Evolutionary conservation across 2,797 vertebrate genomes (phyloP), one percentile per base, ranked within the genome.

Genomic region (Hippoglossus hippoglossus): DNA sequence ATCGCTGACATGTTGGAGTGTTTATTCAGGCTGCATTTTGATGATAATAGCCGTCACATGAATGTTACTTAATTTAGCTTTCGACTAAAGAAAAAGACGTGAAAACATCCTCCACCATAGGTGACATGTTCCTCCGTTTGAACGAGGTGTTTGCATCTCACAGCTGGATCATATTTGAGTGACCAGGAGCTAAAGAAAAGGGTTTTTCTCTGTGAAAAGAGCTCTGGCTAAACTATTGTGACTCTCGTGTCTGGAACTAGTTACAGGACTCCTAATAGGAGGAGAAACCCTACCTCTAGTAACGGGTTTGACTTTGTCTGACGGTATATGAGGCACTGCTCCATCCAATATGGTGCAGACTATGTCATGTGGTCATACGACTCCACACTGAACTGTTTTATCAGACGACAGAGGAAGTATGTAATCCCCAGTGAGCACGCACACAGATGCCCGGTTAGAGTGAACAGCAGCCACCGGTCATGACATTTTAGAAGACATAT

Each of bases 161-260:
- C 68, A 86, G 67, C 69, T 75, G 75, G 69, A 24, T 67, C 53
- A 28, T 31, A 69, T 86, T 67, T 71, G 36, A 71, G 54, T 5
- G 10, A 6, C 24, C 11, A 52, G 10, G 24, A 62, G 34, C 21
- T 75, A 19, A 56, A 75, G 67, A 62, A 21, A 7, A 51, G 28
- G 28, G 1, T 21, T 22, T 50, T 66, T 7, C 73, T 54, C n/a
- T 47, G 41, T 5, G 15, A 50, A 71, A 58, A 21, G 16, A 24
- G 41, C 41, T 77, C 58, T 31, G 67, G 62, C 25, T 55, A 62
- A 81, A 77, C 65, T 81, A 54, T 55, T 73, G 53, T 53, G 36
- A 64, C 63, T 75, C 51, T 56, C 11, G 16, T 54, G 76, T 80
- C 78, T 88, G 86, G 79, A 87, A 78, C 36, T 68, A 69, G 77